Evolutionary conservation across 2,888 invertebrate genomes (phyloP), one percentile per base, ranked within the genome.

Genomic region (Yponomeuta plumbellus): DNA sequence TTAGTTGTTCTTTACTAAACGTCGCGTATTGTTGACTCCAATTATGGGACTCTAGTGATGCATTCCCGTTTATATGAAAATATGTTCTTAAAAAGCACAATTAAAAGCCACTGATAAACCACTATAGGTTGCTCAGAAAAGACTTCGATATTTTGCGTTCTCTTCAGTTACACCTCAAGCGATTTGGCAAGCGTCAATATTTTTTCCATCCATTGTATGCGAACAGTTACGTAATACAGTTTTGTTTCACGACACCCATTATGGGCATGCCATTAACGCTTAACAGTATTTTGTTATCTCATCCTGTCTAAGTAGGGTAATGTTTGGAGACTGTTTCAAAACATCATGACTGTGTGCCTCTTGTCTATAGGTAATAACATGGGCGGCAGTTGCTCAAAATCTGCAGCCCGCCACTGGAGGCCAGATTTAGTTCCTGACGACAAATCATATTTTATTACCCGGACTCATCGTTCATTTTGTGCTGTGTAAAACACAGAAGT

Each of bases 381-480:
- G 13, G 13, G 13, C 44, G 44, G 17, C 44, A 52, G 8, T 34
- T 34, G 34, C 34, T 34, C 34, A 34, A 34, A 34, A 34, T 34
- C 34, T 34, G 8, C 34, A 34, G 34, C 34, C 34, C 34, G 8
- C 34, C 5, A 34, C 34, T 34, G 8, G 34, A 52, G 6, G 44
- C 44, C 17, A 52, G 44, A 52, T 52, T 52, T 52, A 52, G 44
- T 62, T 56, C 57, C 57, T 20, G 34, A 26, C 21, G 26, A 65
- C 56, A 57, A 26, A 13, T 65, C 65, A 65, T 56, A 57, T 65
- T 65, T 65, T 65, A 65, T 65, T 56, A 22, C 56, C 52, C 68
- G 69, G 69, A 52, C 17, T 17, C 44, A 52, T 17, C 74, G 70
- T 70, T 65, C 68, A 72, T 52, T 17, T 17, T 52, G 5, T 17